phyloP scores from a whole-genome alignment of 2,888 invertebrate genomes.

The Diachrysia chrysitis region DNA sequence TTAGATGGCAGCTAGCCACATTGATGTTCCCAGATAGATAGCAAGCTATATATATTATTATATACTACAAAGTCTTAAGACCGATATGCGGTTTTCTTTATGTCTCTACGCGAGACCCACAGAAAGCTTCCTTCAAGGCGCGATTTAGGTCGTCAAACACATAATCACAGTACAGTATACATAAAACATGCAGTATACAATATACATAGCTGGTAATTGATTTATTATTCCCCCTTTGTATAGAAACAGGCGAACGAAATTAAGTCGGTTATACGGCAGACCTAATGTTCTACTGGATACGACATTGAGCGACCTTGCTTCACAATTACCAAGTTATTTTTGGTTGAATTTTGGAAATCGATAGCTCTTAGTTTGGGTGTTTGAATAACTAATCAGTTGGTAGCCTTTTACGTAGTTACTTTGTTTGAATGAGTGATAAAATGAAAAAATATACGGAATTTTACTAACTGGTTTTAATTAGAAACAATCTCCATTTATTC shows the following conservation, averaged over 20 bases:
- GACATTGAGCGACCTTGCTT: slow-evolving; percentile 44
- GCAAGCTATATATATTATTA: no score
- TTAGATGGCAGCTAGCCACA: no score
- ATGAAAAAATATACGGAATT: background rate
- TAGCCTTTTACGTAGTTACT: slow-evolving; percentile 12
- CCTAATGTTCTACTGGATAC: slow-evolving; percentile 46
- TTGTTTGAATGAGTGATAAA: slow-evolving; percentile 6
- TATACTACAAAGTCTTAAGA: no score
- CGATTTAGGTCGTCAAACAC: slow-evolving; percentile 20
- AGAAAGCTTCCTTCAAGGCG: background rate
- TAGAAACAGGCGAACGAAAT: slow-evolving; percentile 41
- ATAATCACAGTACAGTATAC: slow-evolving; percentile 20
- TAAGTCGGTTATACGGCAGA: slow-evolving; percentile 34
- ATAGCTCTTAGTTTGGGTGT: slow-evolving; percentile 25
- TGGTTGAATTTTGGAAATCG: slow-evolving; percentile 29
- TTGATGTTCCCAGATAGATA: no score
- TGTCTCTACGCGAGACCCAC: background rate
- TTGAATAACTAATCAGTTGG: slow-evolving; percentile 10
- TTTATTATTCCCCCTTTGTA: slow-evolving; percentile 60
- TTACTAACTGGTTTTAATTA: background rate
- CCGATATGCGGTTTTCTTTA: background rate
- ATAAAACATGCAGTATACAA: slow-evolving; percentile 30
- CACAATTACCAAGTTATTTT: slow-evolving; percentile 44
- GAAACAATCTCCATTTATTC: no score
- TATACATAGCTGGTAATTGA: slow-evolving; percentile 56